phyloP scores from a whole-genome alignment of 2,797 vertebrate species.

The Pangasius djambal region DNA sequence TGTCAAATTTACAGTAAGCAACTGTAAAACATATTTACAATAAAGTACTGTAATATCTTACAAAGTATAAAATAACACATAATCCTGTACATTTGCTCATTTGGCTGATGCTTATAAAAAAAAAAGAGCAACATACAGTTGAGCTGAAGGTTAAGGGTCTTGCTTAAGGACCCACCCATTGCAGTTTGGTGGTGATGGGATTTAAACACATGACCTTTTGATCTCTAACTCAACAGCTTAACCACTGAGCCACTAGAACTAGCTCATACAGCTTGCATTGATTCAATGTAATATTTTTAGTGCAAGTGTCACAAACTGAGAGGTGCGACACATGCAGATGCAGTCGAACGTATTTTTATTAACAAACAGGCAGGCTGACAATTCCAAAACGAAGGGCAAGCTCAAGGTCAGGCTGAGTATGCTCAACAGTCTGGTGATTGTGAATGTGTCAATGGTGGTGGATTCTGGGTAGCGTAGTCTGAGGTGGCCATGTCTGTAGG shows the following conservation, averaged over 20 bases:
- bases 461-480: no score
- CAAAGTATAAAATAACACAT: background rate
- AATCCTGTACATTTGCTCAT: background rate
- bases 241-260: background rate
- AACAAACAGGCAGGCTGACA: no score
- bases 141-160: background rate
- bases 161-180: background rate
- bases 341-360: no score
- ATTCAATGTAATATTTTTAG: background rate
- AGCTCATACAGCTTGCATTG: background rate
- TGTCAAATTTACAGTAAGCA: background rate
- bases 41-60: background rate
- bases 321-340: no score
- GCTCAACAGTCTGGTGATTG: no score
- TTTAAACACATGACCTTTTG: background rate
- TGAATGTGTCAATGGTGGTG: no score
- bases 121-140: background rate
- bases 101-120: background rate
- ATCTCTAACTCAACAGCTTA: background rate
- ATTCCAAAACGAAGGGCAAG: no score
- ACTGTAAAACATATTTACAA: background rate
- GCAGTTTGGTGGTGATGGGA: background rate
- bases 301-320: no score
- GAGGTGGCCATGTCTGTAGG: no score
- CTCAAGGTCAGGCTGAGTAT: no score